Base-by-base conservation (phyloP, 2,797 vertebrate genomes). In the Mormyrus hasselquistii region DNA sequence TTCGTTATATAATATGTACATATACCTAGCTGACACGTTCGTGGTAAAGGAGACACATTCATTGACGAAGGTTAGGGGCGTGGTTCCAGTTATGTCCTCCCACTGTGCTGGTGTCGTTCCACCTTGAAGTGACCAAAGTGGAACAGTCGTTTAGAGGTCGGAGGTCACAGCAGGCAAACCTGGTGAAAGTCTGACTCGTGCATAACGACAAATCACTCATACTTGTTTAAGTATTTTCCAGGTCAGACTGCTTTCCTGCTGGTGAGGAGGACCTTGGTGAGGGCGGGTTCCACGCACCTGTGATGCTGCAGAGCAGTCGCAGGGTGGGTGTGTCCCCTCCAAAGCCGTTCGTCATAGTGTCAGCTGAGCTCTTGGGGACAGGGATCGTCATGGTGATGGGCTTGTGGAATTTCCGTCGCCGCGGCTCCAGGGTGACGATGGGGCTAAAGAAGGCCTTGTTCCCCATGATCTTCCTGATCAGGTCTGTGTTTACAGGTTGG, bases 371-470 rank as follows among this genome's bases (percentile, higher is more conserved):
- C 94, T 98, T 98, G 87, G 99, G 99, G 62, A 99, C 94, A 0
- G 98, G 98, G 92, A 99, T 98, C 0, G 99, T 99, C 98, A 99
- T 99, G 1, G 98, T 99, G 92, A 99, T 99, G 89, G 99, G 98
- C 93, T 99, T 99, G 73, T 99, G 99, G 93, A 99, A 99, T 92
- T 99, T 99, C 89, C 99, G 97, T 90, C 99, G 96, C 90, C 99
- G 96, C 0, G 99, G 99, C 93, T 99, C 99, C 94, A 99, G 92
- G 0, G 99, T 99, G 90, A 99, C 98, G 49, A 99, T 99, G 73
- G 99, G 98, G 92, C 99, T 99, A 93, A 99, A 99, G 87, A 96
- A 97, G 49, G 98, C 98, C 94, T 99, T 99, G 94, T 97, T 99
- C 29, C 99, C 98, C 85, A 99, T 93, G 90, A 97, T 97, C 95